Percentiles rank a stretch among this genome's conserved stretches.
These are phyloP conservation scores for Willisornis vidua DNA, from an alignment of 2,113 vertebrate species.

Conservation along the genomic window DNA sequence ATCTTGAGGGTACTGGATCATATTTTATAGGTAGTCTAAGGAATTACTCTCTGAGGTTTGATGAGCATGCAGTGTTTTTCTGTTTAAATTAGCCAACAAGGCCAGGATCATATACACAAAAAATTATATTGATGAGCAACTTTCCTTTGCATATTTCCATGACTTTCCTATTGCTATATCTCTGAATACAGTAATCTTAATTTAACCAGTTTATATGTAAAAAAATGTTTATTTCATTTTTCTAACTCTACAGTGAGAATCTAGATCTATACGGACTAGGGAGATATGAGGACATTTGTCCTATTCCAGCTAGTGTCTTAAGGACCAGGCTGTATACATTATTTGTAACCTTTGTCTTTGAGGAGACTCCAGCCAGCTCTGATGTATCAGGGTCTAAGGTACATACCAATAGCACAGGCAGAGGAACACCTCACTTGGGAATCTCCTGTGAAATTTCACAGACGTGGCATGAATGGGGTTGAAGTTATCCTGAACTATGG, in stretches of 20 bases:
- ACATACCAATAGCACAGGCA: not conserved
- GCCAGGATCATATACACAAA: not conserved
- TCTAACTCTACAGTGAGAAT: not conserved
- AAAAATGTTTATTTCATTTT: not conserved
- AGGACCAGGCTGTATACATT: not conserved
- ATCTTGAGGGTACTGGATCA: not conserved
- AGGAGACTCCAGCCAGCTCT: not conserved
- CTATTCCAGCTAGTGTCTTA: not conserved
- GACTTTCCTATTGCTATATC: not conserved
- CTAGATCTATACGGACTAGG: not conserved
- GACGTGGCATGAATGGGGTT: not conserved
- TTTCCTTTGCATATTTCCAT: not conserved
- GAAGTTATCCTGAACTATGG: not conserved
- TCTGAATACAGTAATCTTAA: not conserved
- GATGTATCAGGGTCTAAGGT: not conserved
- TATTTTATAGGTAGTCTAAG: not conserved
- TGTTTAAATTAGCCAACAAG: not conserved
- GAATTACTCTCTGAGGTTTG: not conserved
- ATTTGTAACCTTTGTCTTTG: not conserved
- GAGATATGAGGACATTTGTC: not conserved
- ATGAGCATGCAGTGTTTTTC: not conserved
- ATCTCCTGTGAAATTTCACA: not conserved
- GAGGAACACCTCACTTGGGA: not conserved
- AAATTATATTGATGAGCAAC: not conserved
- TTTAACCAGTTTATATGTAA: not conserved